Conservation (phyloP, 2,113 vertebrate species). For the Colius striatus region DNA sequence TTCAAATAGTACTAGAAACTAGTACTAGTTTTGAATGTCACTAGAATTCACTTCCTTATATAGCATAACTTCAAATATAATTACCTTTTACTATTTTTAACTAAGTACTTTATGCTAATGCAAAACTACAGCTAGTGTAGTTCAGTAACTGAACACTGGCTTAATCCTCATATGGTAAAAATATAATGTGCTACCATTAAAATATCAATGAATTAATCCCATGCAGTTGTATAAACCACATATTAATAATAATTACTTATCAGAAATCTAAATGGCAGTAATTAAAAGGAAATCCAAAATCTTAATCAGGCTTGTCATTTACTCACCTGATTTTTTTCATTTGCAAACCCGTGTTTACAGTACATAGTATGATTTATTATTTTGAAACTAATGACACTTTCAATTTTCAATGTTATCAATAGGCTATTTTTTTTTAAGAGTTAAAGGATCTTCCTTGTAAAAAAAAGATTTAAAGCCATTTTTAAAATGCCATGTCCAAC, state of each 20-base stretch:
- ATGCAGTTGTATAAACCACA: background rate
- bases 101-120: background rate
- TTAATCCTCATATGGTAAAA: background rate
- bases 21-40: background rate
- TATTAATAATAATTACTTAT: constrained; percentile 19
- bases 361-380: background rate
- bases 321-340: background rate
- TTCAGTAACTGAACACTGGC: constrained; percentile 6
- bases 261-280: constrained; percentile 15
- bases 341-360: constrained; percentile 3
- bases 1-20: background rate
- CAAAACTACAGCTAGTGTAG: constrained; percentile 12
- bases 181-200: constrained; percentile 12
- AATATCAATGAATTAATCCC: constrained; percentile 34
- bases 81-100: constrained; percentile 45
- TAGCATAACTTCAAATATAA: constrained; percentile 17
- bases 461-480: background rate
- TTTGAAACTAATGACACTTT: constrained; percentile 3
- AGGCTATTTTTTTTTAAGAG: background rate
- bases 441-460: background rate
- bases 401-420: background rate
- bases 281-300: constrained; percentile 35
- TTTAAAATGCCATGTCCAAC: background rate
- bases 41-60: background rate
- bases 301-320: background rate